Evolutionary conservation across 2,888 invertebrate species (phyloP).

Genomic region (Aphelenchoides bicaudatus): DNA sequence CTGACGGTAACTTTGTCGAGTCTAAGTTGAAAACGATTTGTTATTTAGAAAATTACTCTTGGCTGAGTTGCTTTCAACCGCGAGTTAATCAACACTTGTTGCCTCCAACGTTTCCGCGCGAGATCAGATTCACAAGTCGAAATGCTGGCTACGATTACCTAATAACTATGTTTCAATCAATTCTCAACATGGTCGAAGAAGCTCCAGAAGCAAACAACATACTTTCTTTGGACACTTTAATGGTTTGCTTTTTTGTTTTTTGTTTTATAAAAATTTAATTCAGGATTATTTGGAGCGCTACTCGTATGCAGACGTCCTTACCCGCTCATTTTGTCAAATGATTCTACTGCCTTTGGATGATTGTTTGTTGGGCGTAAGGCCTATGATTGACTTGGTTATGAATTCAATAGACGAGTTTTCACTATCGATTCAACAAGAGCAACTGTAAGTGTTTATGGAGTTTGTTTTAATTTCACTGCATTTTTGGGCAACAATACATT

Average conservation of each 20-base stretch:
- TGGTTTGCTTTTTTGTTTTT: conserved; percentile 15
- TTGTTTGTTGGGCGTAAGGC: conserved; percentile 59
- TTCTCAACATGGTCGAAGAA: conserved; percentile 60
- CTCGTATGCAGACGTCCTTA: conserved; percentile 67
- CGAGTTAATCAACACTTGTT: conserved; percentile 88
- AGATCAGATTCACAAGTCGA: conserved; percentile 79
- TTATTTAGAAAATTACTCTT: conserved; percentile 23
- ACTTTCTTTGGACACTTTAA: conserved; percentile 1
- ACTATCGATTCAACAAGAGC: too few relatives aligned
- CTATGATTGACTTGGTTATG: conserved; percentile 75
- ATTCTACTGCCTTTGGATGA: conserved; percentile 69
- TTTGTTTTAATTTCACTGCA: not conserved
- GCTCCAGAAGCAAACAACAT: not conserved
- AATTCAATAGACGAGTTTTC: conserved; percentile 70
- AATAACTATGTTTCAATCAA: conserved; percentile 75
- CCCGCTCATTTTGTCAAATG: conserved; percentile 78
- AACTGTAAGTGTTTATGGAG: too few relatives aligned
- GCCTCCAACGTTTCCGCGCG: conserved; percentile 93
- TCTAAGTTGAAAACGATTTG: too few relatives aligned
- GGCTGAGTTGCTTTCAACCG: conserved; percentile 82
- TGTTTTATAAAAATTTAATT: conserved; percentile 70
- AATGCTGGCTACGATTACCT: conserved; percentile 77
- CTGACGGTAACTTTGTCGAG: not conserved
- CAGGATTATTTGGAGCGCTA: conserved; percentile 1
- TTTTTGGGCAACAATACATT: not conserved